A percentile compares a stretch with the other conserved stretches of the same genome.
These are phyloP conservation scores for Trichogramma pretiosum DNA, from an alignment of 1,140 invertebrate genomes.

Conservation along the genomic window DNA sequence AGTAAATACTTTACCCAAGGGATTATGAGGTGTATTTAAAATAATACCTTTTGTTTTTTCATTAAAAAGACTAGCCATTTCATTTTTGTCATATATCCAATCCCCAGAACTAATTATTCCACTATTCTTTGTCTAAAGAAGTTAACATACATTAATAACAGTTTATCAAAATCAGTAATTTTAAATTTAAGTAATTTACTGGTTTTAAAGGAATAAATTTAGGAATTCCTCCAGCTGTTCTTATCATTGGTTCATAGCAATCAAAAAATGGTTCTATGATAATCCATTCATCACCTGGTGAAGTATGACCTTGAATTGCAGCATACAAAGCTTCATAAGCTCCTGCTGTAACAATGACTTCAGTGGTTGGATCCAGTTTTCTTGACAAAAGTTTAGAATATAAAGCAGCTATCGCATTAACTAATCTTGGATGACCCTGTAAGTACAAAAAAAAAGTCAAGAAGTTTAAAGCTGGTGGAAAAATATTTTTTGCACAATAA, in stretches of 20 bases:
- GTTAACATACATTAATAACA: slow-evolving; percentile 3
- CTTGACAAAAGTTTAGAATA: slow-evolving; percentile 72
- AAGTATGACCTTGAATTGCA: slow-evolving; percentile 75
- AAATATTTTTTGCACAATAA: background rate
- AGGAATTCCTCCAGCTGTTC: slow-evolving; percentile 74
- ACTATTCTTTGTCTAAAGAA: slow-evolving; percentile 37
- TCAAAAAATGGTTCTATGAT: slow-evolving; percentile 98
- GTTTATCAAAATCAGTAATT: background rate
- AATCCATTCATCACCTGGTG: slow-evolving; percentile 83
- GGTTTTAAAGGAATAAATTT: slow-evolving; percentile 81
- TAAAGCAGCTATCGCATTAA: slow-evolving; percentile 73
- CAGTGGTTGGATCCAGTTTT: slow-evolving; percentile 68
- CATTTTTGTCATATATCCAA: slow-evolving; percentile 79
- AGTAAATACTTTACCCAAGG: slow-evolving; percentile 83
- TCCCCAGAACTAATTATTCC: slow-evolving; percentile 61
- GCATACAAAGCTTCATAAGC: slow-evolving; percentile 90
- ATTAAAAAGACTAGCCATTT: slow-evolving; percentile 78
- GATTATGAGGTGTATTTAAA: slow-evolving; percentile 94
- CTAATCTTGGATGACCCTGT: slow-evolving; percentile 87
- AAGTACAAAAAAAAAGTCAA: slow-evolving; percentile 26
- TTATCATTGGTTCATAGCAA: slow-evolving; percentile 93
- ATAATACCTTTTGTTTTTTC: slow-evolving; percentile 90
- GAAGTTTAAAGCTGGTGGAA: background rate
- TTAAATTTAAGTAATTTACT: slow-evolving; percentile 44
- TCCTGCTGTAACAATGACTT: slow-evolving; percentile 82